phyloP scores from a whole-genome alignment of 2,113 vertebrate species.

The Ptyas mucosa region DNA sequence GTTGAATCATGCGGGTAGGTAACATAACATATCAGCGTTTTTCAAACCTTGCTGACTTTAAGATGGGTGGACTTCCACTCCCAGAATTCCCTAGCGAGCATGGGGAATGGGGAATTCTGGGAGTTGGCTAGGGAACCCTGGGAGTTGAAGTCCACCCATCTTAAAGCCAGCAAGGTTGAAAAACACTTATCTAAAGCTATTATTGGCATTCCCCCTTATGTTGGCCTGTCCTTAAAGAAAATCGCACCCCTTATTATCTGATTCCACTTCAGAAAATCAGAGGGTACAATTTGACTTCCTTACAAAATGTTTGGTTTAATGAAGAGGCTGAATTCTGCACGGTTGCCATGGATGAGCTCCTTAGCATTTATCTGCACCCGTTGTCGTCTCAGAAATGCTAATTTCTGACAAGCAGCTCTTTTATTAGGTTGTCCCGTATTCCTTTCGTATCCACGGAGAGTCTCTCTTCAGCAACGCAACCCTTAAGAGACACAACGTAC shows the following conservation, averaged over 20 bases:
- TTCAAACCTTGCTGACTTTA: not conserved
- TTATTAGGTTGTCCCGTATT: not conserved
- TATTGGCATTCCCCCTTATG: not conserved
- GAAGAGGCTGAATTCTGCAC: not conserved
- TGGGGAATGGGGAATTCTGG: no score
- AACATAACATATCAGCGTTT: not conserved
- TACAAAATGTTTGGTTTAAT: not conserved
- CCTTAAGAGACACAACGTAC: not conserved
- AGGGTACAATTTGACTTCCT: not conserved
- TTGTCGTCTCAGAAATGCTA: not conserved
- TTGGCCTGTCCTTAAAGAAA: no score
- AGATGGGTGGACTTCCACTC: not conserved
- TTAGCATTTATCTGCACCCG: no score
- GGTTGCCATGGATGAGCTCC: not conserved
- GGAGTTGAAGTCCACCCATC: not conserved
- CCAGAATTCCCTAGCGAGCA: not conserved
- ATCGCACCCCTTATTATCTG: accelerated
- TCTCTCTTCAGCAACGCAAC: not conserved
- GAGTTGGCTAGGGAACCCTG: not conserved
- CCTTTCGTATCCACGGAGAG: not conserved
- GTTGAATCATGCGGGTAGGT: not conserved
- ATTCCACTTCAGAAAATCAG: not conserved
- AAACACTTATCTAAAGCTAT: not conserved
- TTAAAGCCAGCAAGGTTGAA: not conserved
- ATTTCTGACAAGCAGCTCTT: not conserved